Conservation (phyloP, 92 coral and sea anemone genomes). For the Epizoanthus stellaris region DNA sequence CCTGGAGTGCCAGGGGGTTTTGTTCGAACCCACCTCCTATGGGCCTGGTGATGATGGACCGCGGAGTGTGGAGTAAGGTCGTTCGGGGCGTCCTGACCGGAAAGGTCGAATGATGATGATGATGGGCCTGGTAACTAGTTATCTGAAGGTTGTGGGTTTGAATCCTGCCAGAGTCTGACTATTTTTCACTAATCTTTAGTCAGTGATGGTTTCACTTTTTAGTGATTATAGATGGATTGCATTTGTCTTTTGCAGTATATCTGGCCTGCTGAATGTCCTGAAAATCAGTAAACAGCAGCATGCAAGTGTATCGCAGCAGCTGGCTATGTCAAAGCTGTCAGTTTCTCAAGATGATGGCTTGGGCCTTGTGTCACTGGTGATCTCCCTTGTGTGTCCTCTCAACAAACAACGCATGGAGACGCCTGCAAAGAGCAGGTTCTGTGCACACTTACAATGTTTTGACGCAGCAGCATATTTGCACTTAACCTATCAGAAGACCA, state of each 20-base stretch:
- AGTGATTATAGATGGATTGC: too few relatives aligned
- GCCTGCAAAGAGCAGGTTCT: background rate
- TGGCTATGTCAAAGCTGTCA: background rate
- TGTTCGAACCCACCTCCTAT: too few relatives aligned
- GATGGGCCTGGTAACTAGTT: too few relatives aligned
- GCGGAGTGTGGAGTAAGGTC: too few relatives aligned
- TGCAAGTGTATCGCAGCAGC: background rate
- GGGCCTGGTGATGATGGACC: too few relatives aligned
- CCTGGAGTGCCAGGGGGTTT: too few relatives aligned
- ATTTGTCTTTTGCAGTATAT: background rate
- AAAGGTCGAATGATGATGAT: too few relatives aligned
- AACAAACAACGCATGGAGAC: conserved; percentile 29
- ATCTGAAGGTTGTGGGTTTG: too few relatives aligned
- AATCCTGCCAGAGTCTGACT: too few relatives aligned
- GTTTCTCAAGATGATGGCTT: conserved; percentile 26
- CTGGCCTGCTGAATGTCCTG: background rate
- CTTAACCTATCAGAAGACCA: background rate
- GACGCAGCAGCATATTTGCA: conserved; percentile 26
- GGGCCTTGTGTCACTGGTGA: conserved; percentile 28
- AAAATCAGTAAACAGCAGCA: background rate
- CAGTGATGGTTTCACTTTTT: too few relatives aligned
- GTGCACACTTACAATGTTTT: conserved; percentile 36
- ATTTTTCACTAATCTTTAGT: too few relatives aligned
- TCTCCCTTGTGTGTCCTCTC: conserved; percentile 27
- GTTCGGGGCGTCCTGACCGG: too few relatives aligned